A percentile compares a stretch with the other conserved stretches of the same genome.
Evolutionary conservation across 2,888 invertebrate species (phyloP).

Genomic region (Micropterix aruncella): DNA sequence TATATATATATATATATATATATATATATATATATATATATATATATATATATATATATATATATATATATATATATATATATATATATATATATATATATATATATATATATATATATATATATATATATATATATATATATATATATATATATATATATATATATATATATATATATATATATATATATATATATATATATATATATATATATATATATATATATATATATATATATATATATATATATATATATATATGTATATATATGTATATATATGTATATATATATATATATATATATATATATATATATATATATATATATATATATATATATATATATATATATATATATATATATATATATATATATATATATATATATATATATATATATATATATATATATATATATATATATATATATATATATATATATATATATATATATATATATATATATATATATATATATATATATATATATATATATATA

Average conservation of each 20-base stretch:
- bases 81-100: neutral
- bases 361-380: conserved; percentile 7
- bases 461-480: neutral
- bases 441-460: neutral
- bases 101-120: neutral
- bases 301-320: too few relatives aligned
- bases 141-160: too few relatives aligned
- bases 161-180: too few relatives aligned
- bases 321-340: conserved; percentile 8
- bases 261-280: too few relatives aligned
- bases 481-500: neutral
- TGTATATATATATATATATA: too few relatives aligned
- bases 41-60: neutral
- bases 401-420: conserved; percentile 7
- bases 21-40: neutral
- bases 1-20: too few relatives aligned
- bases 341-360: conserved; percentile 5
- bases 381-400: conserved; percentile 8
- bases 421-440: conserved; percentile 1
- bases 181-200: too few relatives aligned
- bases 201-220: too few relatives aligned
- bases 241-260: too few relatives aligned
- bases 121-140: too few relatives aligned
- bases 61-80: neutral
- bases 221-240: too few relatives aligned